Evolutionary conservation across 2,113 vertebrate genomes (phyloP), one percentile per base, ranked within the genome.

Genomic region (Gorsachius goisagi): DNA sequence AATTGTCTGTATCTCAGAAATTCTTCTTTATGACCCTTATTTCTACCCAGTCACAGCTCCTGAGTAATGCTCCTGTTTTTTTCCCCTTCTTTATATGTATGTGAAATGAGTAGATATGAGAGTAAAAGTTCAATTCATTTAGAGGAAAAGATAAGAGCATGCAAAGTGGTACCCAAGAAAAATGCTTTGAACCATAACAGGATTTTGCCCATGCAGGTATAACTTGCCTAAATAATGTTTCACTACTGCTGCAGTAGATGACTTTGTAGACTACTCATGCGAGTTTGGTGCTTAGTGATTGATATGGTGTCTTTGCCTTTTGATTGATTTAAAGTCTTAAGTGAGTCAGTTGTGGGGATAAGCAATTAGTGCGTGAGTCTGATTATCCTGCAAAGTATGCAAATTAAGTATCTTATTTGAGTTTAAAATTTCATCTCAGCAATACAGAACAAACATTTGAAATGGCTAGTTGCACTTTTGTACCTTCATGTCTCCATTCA

Each of bases 31-130:
- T 79, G 17, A 69, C 32, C 28, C 21, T 72, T 82, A 69, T 76
- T 93, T 88, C 58, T 89, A 53, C 20, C 6, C 14, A 53, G 62
- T 94, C 30, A 23, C 1, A 5, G n/a, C 53, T 95, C 24, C 37
- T 0, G 1, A 88, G 24, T 88, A 72, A 55, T 83, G 66, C 2
- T 83, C 12, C 9, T 32, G 5, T 0, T 33, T 3, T 2, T 67
- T 59, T 44, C 1, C 7, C 9, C 24, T 73, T 72, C 49, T 64
- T 79, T 41, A 6, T 85, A 83, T 75, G 9, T 9, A 6, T 37
- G 4, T 79, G 45, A 88, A 85, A 50, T 52, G 52, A 93, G 14
- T 26, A 69, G 62, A n/a, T 80, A 41, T 1, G 10, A 85, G 5
- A 76, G 53, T 72, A 80, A 68, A 93, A 58, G 27, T 88, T 90